Percentiles rank a stretch among this genome's conserved stretches.
phyloP scores from a whole-genome alignment of 1,140 invertebrate genomes.

The Aphelenchoides avenae region DNA sequence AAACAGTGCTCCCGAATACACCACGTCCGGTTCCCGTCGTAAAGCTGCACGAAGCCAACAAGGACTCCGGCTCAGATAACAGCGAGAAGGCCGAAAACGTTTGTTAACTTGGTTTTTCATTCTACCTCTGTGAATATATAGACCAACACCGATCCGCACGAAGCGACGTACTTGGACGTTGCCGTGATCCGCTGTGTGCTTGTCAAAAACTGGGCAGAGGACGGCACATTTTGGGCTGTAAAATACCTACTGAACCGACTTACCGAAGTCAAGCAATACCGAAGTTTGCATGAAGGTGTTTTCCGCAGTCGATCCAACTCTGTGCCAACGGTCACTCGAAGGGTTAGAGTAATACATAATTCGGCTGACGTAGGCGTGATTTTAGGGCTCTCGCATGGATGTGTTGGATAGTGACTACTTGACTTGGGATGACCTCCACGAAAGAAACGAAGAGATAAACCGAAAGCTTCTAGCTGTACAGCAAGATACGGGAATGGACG shows the following conservation, averaged over 20 bases:
- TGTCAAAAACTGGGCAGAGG: conserved; percentile 91
- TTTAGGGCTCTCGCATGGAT: conserved; percentile 41
- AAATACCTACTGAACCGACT: conserved; percentile 68
- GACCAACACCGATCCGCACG: conserved; percentile 27
- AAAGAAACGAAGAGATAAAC: conserved; percentile 17
- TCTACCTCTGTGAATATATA: no score
- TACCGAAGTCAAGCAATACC: conserved; percentile 56
- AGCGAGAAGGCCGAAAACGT: conserved; percentile 16
- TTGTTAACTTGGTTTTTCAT: no score
- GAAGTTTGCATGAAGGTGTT: conserved; percentile 28
- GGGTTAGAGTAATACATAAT: no score
- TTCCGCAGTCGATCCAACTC: conserved; percentile 49
- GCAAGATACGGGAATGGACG: no score
- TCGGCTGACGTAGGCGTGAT: no score
- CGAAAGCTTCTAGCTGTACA: no score
- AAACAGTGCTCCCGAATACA: conserved; percentile 43
- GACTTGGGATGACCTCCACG: conserved; percentile 56
- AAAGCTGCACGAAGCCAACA: conserved; percentile 14
- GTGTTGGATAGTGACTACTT: conserved; percentile 36
- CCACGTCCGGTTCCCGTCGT: not conserved
- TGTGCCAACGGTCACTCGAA: conserved; percentile 11
- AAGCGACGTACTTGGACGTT: conserved; percentile 88
- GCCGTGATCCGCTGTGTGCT: conserved; percentile 92
- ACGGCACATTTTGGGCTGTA: conserved; percentile 94
- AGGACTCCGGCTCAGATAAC: conserved; percentile 22